A percentile compares a stretch with the other conserved stretches of the same genome.
Conservation (phyloP, 2,888 invertebrate genomes). For the Tolmerus cingulatus region DNA sequence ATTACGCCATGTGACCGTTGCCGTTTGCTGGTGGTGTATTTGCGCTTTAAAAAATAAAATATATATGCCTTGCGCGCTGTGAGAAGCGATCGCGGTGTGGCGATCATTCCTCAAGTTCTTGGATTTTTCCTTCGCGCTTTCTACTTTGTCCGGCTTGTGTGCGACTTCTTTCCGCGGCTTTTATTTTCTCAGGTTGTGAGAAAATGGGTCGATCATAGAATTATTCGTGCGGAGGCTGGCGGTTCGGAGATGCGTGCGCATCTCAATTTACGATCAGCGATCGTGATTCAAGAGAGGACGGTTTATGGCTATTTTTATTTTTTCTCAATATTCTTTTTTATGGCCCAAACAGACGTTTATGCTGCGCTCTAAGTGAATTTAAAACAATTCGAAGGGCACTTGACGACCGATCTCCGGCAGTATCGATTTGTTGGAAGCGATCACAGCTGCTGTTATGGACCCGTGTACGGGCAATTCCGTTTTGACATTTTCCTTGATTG, state of each 20-base stretch:
- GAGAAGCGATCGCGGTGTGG: constrained; percentile 28
- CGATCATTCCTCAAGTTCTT: constrained; percentile 41
- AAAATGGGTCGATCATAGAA: constrained; percentile 40
- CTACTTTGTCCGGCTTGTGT: constrained; percentile 21
- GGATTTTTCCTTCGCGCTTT: constrained; percentile 37
- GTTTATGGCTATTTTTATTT: not conserved
- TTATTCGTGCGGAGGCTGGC: constrained; percentile 33
- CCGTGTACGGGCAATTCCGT: not conserved
- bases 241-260: constrained; percentile 28
- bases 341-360: not conserved
- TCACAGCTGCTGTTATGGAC: constrained; percentile 1
- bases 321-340: not conserved
- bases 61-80: constrained; percentile 9
- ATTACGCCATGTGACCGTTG: constrained; percentile 36
- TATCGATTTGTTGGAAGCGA: constrained; percentile 12
- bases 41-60: constrained; percentile 13
- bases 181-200: constrained; percentile 35
- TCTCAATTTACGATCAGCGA: constrained; percentile 22
- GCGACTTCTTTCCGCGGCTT: not conserved
- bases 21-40: not conserved
- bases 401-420: not conserved
- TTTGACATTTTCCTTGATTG: constrained; percentile 25
- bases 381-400: constrained; percentile 28
- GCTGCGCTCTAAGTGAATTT: not conserved
- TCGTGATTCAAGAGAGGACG: constrained; percentile 35